These are phyloP conservation scores for Oreamnos americanus DNA, from an alignment of 2,113 vertebrate genomes.

Conservation along the genomic window DNA sequence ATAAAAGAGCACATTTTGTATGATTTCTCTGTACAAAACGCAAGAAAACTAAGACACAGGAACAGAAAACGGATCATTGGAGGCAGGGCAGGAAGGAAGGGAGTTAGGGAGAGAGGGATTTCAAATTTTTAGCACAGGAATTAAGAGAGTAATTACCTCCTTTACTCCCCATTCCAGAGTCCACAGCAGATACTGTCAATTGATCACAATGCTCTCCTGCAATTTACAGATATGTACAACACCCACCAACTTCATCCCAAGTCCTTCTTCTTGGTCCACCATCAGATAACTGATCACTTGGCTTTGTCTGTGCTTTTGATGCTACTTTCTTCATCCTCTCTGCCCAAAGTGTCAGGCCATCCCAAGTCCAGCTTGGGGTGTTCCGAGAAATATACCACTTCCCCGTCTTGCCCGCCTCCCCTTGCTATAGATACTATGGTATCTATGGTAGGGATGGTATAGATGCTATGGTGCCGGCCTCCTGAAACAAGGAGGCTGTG, in stretches of 20 bases:
- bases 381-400: neutral
- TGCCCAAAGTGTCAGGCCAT: neutral
- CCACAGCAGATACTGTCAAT: accelerated
- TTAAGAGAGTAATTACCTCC: neutral
- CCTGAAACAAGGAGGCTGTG: neutral
- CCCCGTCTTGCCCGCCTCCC: neutral
- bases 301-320: neutral
- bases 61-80: neutral
- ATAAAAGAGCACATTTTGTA: neutral
- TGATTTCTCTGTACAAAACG: neutral
- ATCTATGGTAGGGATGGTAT: too few species aligned
- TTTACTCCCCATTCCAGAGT: neutral
- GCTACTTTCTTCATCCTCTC: neutral
- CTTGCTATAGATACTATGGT: neutral
- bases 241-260: neutral
- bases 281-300: neutral
- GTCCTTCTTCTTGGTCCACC: neutral
- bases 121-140: neutral
- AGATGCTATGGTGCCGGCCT: neutral
- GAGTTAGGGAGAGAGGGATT: neutral
- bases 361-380: neutral
- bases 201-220: neutral
- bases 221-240: neutral
- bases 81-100: neutral
- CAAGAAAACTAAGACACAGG: neutral